Percentiles rank a stretch among this genome's conserved stretches.
Evolutionary conservation across 2,888 invertebrate genomes (phyloP).

Genomic region (Apotomis capreana): DNA sequence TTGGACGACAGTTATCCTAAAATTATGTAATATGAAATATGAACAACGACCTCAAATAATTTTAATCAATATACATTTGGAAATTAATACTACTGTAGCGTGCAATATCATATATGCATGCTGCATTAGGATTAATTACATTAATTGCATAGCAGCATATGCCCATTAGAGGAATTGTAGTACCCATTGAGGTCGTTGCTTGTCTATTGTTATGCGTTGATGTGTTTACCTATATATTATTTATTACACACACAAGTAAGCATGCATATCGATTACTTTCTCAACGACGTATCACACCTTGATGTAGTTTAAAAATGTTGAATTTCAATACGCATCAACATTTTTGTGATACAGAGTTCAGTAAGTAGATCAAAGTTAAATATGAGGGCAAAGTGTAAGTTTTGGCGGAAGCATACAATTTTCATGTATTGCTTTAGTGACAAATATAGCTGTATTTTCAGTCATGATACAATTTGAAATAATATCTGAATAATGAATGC

Average conservation of each 20-base stretch:
- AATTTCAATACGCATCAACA: neutral
- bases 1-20: neutral
- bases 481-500: no score
- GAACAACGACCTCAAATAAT: neutral
- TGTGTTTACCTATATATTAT: neutral
- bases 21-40: slow-evolving; percentile 2
- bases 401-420: no score
- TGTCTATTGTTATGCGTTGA: neutral
- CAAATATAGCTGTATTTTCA: no score
- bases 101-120: no score
- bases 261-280: neutral
- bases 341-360: no score
- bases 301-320: neutral
- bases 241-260: neutral
- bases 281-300: neutral
- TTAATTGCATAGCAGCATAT: neutral
- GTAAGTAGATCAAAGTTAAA: neutral
- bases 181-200: slow-evolving; percentile 4
- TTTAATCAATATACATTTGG: no score
- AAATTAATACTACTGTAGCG: no score
- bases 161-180: neutral
- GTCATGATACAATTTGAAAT: no score
- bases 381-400: no score
- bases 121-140: no score
- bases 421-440: no score